phyloP scores from a whole-genome alignment of 2,113 vertebrate genomes.

The Pollimyrus isidori region DNA sequence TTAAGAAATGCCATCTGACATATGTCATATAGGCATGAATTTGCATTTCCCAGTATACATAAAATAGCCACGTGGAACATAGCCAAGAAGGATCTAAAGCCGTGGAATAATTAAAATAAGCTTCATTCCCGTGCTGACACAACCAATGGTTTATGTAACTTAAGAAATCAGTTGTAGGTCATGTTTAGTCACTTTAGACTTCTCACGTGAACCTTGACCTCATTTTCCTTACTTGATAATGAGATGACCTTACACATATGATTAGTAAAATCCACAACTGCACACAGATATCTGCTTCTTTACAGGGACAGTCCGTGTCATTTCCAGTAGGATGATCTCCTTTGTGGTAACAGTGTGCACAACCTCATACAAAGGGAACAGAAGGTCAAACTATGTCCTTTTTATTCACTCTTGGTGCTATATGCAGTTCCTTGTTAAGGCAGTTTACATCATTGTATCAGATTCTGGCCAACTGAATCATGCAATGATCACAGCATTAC shows the following conservation, averaged over 20 bases:
- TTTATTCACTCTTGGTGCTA: neutral
- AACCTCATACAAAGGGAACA: neutral
- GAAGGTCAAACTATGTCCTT: neutral
- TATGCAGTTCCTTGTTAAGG: neutral
- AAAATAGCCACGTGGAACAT: neutral
- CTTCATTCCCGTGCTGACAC: neutral
- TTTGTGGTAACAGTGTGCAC: neutral
- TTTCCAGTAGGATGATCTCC: neutral
- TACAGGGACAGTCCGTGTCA: neutral
- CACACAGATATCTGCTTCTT: neutral
- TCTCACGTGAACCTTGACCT: neutral
- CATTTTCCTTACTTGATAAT: neutral
- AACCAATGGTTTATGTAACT: neutral
- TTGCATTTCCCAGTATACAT: neutral
- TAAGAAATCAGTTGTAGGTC: neutral
- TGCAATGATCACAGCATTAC: neutral
- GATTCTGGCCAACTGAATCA: neutral
- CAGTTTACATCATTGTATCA: neutral
- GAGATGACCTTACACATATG: neutral
- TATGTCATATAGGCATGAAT: neutral
- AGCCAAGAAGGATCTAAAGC: neutral
- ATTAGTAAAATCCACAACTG: neutral
- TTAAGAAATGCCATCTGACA: neutral
- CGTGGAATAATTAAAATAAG: neutral
- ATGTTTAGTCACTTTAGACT: neutral